Conservation (phyloP, 2,888 invertebrate species). For the Drosophila infuscata region DNA sequence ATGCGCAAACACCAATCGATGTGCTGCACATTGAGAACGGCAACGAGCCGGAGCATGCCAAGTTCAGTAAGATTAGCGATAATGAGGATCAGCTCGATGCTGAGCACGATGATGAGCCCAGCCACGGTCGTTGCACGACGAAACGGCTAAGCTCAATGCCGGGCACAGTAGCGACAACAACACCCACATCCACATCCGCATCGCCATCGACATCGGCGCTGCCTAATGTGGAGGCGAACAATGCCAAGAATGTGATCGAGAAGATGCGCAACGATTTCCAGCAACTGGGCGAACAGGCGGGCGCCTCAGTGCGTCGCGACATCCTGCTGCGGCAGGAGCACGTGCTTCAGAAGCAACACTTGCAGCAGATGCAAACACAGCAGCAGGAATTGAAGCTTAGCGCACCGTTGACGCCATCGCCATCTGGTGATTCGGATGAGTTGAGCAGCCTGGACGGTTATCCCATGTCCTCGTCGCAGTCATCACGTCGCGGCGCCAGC, state of each 20-base stretch:
- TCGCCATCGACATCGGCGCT: conserved; percentile 6
- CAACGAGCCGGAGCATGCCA: conserved; percentile 79
- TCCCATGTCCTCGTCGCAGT: conserved; percentile 77
- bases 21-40: conserved; percentile 80
- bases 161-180: conserved; percentile 35
- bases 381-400: conserved; percentile 26
- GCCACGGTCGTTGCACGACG: conserved; percentile 30
- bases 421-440: conserved; percentile 83
- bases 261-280: conserved; percentile 81
- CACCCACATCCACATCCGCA: conserved; percentile 7
- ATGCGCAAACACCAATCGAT: conserved; percentile 81
- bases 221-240: conserved; percentile 83
- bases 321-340: conserved; percentile 37
- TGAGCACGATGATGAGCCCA: conserved; percentile 44
- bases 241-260: conserved; percentile 83
- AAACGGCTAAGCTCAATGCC: conserved; percentile 40
- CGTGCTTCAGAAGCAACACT: conserved; percentile 17
- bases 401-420: conserved; percentile 50
- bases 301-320: conserved; percentile 63
- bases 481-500: conserved; percentile 76
- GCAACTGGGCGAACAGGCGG: conserved; percentile 70
- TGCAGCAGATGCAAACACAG: conserved; percentile 21
- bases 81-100: conserved; percentile 69
- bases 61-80: conserved; percentile 82
- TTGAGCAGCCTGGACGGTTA: conserved; percentile 83